phyloP scores from a whole-genome alignment of 2,113 vertebrate species.

The Colius striatus region DNA sequence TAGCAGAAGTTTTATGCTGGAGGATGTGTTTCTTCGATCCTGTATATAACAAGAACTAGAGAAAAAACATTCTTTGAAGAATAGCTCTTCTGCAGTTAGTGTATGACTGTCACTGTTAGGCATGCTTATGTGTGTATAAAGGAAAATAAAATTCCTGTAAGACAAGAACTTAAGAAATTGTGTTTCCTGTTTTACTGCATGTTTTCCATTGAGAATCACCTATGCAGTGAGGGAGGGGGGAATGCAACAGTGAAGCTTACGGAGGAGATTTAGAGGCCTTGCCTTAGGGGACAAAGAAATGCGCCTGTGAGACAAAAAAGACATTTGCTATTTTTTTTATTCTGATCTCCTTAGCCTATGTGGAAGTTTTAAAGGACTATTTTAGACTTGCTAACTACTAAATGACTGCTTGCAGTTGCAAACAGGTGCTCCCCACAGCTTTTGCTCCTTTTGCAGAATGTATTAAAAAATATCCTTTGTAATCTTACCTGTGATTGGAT shows the following conservation, averaged over 20 bases:
- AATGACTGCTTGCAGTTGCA: neutral
- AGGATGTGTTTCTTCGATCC: neutral
- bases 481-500: neutral
- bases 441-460: neutral
- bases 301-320: neutral
- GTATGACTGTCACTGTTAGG: neutral
- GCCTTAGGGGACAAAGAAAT: neutral
- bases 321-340: neutral
- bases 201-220: neutral
- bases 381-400: neutral
- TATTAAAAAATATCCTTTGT: neutral
- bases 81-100: neutral
- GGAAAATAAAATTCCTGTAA: neutral
- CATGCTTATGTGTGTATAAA: neutral
- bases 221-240: accelerated
- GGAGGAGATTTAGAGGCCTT: neutral
- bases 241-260: neutral
- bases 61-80: neutral
- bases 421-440: neutral
- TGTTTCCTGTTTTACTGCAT: neutral
- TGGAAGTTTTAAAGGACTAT: neutral
- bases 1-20: neutral
- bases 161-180: neutral
- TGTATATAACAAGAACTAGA: neutral
- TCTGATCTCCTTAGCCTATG: neutral